These are phyloP conservation scores for Astreopora myriophthalma DNA, from an alignment of 64 coral and sea anemone species.

Conservation along the genomic window DNA sequence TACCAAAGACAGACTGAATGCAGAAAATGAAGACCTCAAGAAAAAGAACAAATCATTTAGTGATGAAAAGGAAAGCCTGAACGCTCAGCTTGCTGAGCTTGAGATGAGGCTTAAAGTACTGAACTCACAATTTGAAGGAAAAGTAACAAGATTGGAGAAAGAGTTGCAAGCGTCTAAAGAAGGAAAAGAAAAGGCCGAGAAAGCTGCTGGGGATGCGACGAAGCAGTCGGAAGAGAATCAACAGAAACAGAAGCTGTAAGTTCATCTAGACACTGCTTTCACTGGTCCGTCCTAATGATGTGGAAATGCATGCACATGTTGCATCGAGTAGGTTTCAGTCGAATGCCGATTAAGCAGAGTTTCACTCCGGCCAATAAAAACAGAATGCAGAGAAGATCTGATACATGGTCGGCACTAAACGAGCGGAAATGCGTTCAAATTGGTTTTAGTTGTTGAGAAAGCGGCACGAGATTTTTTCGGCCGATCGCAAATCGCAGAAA, in stretches of 20 bases:
- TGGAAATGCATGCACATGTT: too few species aligned
- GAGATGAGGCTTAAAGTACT: slow-evolving; percentile 83
- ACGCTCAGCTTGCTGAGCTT: slow-evolving; percentile 56
- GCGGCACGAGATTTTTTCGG: too few species aligned
- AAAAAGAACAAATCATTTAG: slow-evolving; percentile 54
- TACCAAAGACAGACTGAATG: slow-evolving; percentile 70
- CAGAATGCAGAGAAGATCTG: too few species aligned
- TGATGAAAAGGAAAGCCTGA: slow-evolving; percentile 73
- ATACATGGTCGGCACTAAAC: too few species aligned
- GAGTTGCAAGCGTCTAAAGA: slow-evolving; percentile 72
- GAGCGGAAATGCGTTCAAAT: too few species aligned
- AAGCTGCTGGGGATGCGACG: slow-evolving; percentile 31
- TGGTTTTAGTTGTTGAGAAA: too few species aligned
- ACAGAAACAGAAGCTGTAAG: slow-evolving; percentile 42
- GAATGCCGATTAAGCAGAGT: too few species aligned
- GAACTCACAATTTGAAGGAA: slow-evolving; percentile 85
- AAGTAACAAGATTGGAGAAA: slow-evolving; percentile 84
- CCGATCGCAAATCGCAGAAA: too few species aligned
- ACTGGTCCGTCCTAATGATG: too few species aligned
- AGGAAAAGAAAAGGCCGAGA: slow-evolving; percentile 13
- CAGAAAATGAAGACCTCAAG: slow-evolving; percentile 89
- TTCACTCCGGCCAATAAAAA: too few species aligned
- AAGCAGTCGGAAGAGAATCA: slow-evolving; percentile 35
- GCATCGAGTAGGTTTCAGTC: too few species aligned
- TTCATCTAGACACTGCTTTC: too few species aligned